A percentile compares a stretch with the other conserved stretches of the same genome.
Evolutionary conservation across 2,797 vertebrate genomes (phyloP).

Genomic region (Rhincodon typus): DNA sequence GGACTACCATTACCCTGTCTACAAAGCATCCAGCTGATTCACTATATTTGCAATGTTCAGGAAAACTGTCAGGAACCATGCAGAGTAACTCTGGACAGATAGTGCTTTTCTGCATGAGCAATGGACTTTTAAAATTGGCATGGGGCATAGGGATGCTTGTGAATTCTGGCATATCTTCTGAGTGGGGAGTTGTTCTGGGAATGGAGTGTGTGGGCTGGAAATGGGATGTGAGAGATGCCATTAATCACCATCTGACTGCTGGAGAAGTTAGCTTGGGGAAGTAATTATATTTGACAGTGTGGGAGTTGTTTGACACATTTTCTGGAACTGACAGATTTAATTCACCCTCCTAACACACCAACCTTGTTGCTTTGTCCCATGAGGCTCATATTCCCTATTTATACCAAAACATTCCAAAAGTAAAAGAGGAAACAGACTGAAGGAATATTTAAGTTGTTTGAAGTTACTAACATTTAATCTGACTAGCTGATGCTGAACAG

Average conservation of each 20-base stretch:
- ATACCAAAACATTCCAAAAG: background rate
- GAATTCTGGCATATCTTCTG: too few species aligned
- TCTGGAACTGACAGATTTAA: constrained; percentile 5
- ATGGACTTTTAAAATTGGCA: too few species aligned
- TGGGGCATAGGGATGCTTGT: too few species aligned
- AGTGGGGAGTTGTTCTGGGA: too few species aligned
- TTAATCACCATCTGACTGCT: background rate
- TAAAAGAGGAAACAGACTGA: background rate
- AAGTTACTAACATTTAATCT: background rate
- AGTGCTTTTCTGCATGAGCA: too few species aligned
- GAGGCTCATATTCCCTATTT: background rate
- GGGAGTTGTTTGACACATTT: background rate
- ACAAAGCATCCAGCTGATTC: too few species aligned
- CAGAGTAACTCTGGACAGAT: too few species aligned
- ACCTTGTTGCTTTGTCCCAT: background rate
- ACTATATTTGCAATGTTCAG: too few species aligned
- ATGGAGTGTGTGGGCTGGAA: too few species aligned
- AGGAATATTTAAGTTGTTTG: background rate
- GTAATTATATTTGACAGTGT: background rate
- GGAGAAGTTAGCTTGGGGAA: background rate
- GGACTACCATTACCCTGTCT: too few species aligned
- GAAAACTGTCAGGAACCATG: too few species aligned
- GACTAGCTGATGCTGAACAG: background rate
- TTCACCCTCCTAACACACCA: background rate
- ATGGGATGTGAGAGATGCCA: too few species aligned